Base-by-base conservation (phyloP, 1,140 invertebrate genomes). In the Frieseomelitta varia region DNA sequence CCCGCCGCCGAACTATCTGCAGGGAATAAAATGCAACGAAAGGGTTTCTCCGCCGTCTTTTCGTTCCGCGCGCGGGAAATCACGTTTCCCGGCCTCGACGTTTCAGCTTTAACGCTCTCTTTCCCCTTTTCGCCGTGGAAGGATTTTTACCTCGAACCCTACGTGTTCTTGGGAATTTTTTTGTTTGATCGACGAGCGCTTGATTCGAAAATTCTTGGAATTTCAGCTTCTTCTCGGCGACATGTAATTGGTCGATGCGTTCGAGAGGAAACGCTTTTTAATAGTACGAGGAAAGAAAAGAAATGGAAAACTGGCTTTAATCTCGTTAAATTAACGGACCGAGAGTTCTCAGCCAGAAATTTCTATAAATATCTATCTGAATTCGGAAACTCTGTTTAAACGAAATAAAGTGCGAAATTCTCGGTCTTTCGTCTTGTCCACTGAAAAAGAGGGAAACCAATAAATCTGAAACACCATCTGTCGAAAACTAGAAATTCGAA, bases 11-110 rank as follows among this genome's bases (percentile, higher is more conserved):
- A 86, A 81, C 74, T 77, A 86, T 67, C 69, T 71, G 53, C 61
- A 47, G 75, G 79, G 71, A 78, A 85, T 81, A 74, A 89, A 87
- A 72, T 2, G 56, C 75, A 72, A 74, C 39, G 34, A 82, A 89
- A 76, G 81, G 74, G 39, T 87, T 78, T 67, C 79, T 21, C 27
- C 72, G 14, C n/a, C 53, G 63, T 34, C 75, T 83, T 89, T 83
- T 89, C 84, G 68, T 65, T 75, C 61, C 63, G 55, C 19, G 58
- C 39, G 58, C 14, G 61, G 69, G 65, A 81, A 74, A 74, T 81
- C 81, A 47, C 30, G 51, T 47, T 77, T 30, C 24, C 19, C 15
- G 24, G 24, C 39, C 19, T 8, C 30, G 55, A 55, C 71, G 58
- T 67, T 84, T 58, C 24, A 71, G 47, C 24, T 53, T 68, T 51